Conservation (phyloP, 1,140 invertebrate genomes). For the Drosophila ficusphila region DNA sequence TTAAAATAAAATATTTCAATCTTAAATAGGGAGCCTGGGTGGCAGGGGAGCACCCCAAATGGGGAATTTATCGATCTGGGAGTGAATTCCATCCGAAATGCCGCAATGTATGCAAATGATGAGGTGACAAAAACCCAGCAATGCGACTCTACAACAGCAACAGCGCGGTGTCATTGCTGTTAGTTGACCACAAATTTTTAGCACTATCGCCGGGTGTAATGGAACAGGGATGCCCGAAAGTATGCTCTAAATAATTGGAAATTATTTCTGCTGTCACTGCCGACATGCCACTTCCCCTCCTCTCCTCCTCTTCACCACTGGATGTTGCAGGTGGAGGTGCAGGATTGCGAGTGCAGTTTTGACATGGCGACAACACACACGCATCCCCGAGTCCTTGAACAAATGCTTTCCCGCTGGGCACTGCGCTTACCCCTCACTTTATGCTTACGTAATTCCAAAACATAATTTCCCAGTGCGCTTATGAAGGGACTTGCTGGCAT, state of each 20-base stretch:
- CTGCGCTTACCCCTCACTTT: constrained; percentile 42
- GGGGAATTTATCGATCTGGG: constrained; percentile 6
- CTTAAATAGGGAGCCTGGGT: no score
- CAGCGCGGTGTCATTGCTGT: constrained; percentile 2
- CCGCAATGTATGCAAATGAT: constrained; percentile 65
- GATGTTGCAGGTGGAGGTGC: neutral
- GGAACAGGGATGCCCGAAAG: constrained; percentile 49
- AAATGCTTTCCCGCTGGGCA: neutral
- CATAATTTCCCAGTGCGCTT: constrained; percentile 58
- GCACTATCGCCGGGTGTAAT: constrained; percentile 30
- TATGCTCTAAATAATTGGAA: constrained; percentile 73
- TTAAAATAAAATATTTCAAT: no score
- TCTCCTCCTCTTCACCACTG: no score
- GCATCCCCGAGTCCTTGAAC: constrained; percentile 3
- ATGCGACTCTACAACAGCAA: constrained; percentile 17
- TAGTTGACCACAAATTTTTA: constrained; percentile 65
- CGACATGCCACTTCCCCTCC: constrained; percentile 24
- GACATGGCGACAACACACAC: constrained; percentile 33
- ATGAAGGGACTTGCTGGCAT: constrained; percentile 47
- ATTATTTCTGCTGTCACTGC: constrained; percentile 61
- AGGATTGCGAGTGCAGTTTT: neutral
- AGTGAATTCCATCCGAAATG: constrained; percentile 8
- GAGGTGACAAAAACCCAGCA: constrained; percentile 57
- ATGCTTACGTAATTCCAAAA: constrained; percentile 43
- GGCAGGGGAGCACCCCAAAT: neutral